A percentile compares a stretch with the other conserved stretches of the same genome.
Conservation (phyloP, 1,140 invertebrate species). For the Drosophila kohkoa region DNA sequence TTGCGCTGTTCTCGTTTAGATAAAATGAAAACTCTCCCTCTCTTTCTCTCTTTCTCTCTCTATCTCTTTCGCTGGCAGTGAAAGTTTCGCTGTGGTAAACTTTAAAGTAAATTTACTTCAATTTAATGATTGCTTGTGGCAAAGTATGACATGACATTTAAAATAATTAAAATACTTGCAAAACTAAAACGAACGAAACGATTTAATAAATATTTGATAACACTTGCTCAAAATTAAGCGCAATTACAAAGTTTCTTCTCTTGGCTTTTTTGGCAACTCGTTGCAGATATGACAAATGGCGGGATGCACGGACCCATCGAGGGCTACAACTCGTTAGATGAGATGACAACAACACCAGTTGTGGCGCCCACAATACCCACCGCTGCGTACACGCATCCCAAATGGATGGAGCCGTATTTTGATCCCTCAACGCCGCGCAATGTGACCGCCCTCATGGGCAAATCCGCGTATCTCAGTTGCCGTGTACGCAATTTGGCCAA, state of each 20-base stretch:
- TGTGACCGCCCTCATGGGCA: slow-evolving; percentile 89
- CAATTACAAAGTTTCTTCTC: slow-evolving; percentile 12
- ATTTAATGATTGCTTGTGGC: too few species aligned
- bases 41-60: too few species aligned
- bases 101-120: too few species aligned
- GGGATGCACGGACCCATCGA: slow-evolving; percentile 80
- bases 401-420: slow-evolving; percentile 88
- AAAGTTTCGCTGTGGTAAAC: not conserved
- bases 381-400: slow-evolving; percentile 77
- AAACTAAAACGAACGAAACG: not conserved
- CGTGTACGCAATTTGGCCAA: slow-evolving; percentile 92
- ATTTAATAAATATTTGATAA: not conserved
- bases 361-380: slow-evolving; percentile 63
- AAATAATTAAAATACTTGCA: not conserved
- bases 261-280: slow-evolving; percentile 18
- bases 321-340: slow-evolving; percentile 78
- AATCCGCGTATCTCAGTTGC: slow-evolving; percentile 93
- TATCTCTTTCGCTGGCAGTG: not conserved
- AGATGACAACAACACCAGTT: slow-evolving; percentile 69
- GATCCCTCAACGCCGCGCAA: slow-evolving; percentile 88
- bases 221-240: not conserved
- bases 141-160: too few species aligned
- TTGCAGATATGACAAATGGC: slow-evolving; percentile 79
- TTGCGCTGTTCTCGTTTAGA: slow-evolving; percentile 6
- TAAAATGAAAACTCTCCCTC: slow-evolving; percentile 39